A percentile compares a stretch with the other conserved stretches of the same genome.
phyloP scores from a whole-genome alignment of 2,113 vertebrate species.

The Phalacrocorax carbo region DNA sequence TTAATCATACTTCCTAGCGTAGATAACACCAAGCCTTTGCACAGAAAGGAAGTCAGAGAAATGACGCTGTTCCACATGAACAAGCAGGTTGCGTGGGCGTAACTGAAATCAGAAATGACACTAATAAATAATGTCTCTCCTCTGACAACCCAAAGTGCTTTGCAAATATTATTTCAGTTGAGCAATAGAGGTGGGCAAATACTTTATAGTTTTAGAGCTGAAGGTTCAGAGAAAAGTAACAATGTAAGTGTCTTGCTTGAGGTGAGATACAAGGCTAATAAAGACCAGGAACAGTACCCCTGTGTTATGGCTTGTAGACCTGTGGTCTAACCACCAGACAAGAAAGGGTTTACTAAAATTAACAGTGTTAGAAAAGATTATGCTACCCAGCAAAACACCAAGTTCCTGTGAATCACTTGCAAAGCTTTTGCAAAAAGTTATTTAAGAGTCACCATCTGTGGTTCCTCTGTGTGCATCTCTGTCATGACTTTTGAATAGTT shows the following conservation, averaged over 20 bases:
- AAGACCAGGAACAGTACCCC: neutral
- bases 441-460: neutral
- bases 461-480: neutral
- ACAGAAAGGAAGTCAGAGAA: constrained; percentile 51
- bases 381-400: constrained; percentile 19
- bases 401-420: constrained; percentile 3
- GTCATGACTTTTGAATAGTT: neutral
- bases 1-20: neutral
- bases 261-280: neutral
- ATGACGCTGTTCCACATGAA: constrained; percentile 23
- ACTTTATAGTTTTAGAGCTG: neutral
- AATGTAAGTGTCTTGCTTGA: neutral
- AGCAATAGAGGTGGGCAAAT: neutral
- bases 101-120: neutral
- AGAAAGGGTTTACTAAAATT: constrained; percentile 49
- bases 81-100: constrained; percentile 25
- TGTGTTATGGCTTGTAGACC: constrained; percentile 14
- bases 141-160: neutral
- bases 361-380: constrained; percentile 33
- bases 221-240: neutral
- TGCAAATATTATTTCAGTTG: neutral
- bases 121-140: constrained; percentile 24
- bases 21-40: constrained; percentile 22
- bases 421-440: neutral
- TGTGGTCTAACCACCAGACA: constrained; percentile 57